Base-by-base conservation (phyloP, 2,888 invertebrate genomes). In the Conops quadrifasciatus region DNA sequence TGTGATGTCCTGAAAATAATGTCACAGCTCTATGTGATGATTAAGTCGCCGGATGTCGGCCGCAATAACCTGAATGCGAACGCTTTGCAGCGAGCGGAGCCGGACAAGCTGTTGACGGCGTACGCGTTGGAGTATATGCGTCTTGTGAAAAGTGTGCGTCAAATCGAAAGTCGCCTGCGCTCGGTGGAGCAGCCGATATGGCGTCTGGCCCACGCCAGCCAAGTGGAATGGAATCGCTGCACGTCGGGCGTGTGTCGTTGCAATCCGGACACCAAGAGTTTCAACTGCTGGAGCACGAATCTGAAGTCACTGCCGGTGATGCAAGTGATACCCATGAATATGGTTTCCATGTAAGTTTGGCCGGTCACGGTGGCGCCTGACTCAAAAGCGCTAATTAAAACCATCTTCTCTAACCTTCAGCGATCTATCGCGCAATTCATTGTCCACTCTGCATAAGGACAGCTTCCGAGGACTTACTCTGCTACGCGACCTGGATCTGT, bases 141-240 rank as follows among this genome's bases (percentile, higher is more conserved):
- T 45, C 70, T 83, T 64, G 74, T 79, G 2, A 84, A 83, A 72
- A 78, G 81, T 5, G 81, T 89, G 26, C 80, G 86, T 2, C 87
- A 87, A 71, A 84, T 91, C 51, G 91, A 91, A 76, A 87, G 90
- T 70, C 84, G 91, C 62, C 81, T 91, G 21, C 84, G 90, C 70
- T 89, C 91, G 1, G 87, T 91, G 70, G 91, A 91, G 80, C 91
- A 91, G 80, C 90, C 91, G 76, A 89, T 90, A 66, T 91, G 91
- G 91, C 87, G 86, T 74, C 83, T 90, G 60, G 86, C 88, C 2
- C 84, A 85, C 58, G 86, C 85, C 43, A 85, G 87, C 58, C 87
- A 87, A 64, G 75, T 78, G 11, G 87, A 88, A 72, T 88, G 90
- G 87, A 88, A 89, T 83, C 86, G 88, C 24, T 91, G 91, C 79